Percentiles rank a stretch among this genome's conserved stretches.
Conservation (phyloP, 2,797 vertebrate genomes). For the Synanceia verrucosa region DNA sequence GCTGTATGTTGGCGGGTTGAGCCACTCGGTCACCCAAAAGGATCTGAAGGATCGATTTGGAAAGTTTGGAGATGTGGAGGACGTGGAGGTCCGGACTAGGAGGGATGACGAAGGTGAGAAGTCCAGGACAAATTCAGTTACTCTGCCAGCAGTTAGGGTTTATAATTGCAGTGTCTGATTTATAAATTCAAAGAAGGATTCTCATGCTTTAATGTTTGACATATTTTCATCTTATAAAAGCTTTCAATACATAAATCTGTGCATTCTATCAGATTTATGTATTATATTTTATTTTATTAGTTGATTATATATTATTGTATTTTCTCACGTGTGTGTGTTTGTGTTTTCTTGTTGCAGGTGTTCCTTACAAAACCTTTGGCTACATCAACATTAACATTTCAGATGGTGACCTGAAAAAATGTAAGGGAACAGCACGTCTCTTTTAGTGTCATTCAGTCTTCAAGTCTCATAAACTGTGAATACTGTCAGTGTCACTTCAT, state of each 20-base stretch:
- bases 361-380: constrained; percentile 89
- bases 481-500: background rate
- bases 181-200: background rate
- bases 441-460: background rate
- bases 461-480: background rate
- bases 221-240: background rate
- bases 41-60: constrained; percentile 91
- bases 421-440: constrained; percentile 76
- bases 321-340: background rate
- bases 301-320: background rate
- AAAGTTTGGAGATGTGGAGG: constrained; percentile 90
- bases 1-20: constrained; percentile 90
- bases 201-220: background rate
- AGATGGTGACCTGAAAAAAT: constrained; percentile 87
- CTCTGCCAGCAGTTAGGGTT: background rate
- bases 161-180: background rate
- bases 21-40: constrained; percentile 83
- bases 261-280: no score
- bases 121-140: background rate
- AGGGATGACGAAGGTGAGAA: constrained; percentile 88
- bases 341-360: constrained; percentile 78
- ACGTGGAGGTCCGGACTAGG: constrained; percentile 90
- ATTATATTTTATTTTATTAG: no score
- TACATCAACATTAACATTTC: constrained; percentile 89
- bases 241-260: background rate